Base-by-base conservation (phyloP, 2,888 invertebrate genomes). In the Epicampocera succincta region DNA sequence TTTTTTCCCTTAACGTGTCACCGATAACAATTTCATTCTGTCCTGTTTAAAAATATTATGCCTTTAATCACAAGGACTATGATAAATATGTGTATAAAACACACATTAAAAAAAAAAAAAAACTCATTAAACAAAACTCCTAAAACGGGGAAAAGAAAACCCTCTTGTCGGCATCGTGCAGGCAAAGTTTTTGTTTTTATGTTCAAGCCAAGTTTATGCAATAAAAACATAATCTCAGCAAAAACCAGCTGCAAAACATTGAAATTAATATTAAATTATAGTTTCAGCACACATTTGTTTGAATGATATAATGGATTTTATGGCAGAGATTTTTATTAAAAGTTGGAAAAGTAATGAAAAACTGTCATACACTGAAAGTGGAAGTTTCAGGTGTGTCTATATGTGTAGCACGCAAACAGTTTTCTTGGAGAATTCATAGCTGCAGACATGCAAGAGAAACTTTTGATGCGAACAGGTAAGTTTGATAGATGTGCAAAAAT, bases 371-470 rank as follows among this genome's bases (percentile, higher is more conserved):
- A 29, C 1, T 9, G 33, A 33, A 33, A 9, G 5, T 25, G 25
- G 5, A 25, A 25, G 5, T 33, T 33, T 17, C 9, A 19, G 3
- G 13, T 38, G 12, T 0, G 1, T 29, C 5, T n/a, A 19, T 6
- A 2, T 52, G 33, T 33, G 33, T 19, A 40, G 9, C 17, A 19
- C 3, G 11, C 21, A 52, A 58, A 58, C 33, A 38, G 33, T 56
- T 1, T 17, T 17, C 56, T 33, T 56, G 15, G 6, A 12, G 12
- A 38, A 1, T 56, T 40, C 19, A 29, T 12, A 33, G 3, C 33
- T 42, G 61, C 50, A 52, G 29, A 44, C 9, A 9, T 61, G 42
- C 13, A 50, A 15, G 29, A 29, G 17, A 72, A 61, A 72, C 29
- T 44, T 72, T 44, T 33, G 44, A 25, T 58, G 11, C 12, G 19